Evolutionary conservation across 2,113 vertebrate species (phyloP).

Genomic region (Melanotaenia duboulayi): DNA sequence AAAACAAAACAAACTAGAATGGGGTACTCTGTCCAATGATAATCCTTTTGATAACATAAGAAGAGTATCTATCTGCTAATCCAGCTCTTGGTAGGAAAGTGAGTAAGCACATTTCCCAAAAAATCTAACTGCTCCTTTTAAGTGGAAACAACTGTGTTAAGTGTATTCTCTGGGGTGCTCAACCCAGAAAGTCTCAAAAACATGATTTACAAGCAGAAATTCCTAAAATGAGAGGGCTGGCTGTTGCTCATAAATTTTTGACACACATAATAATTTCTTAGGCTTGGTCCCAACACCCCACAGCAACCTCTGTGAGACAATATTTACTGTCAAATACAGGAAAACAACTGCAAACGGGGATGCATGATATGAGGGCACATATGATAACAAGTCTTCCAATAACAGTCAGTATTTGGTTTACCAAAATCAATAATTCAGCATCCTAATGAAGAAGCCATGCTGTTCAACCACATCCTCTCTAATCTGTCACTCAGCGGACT

Average conservation of each 20-base stretch:
- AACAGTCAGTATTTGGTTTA: conserved; percentile 59
- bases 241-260: conserved; percentile 51
- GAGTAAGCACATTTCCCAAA: not conserved
- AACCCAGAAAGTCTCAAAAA: conserved; percentile 18
- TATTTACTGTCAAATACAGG: conserved; percentile 55
- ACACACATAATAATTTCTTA: conserved; percentile 49
- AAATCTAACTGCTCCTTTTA: conserved; percentile 8
- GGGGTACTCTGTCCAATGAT: not conserved
- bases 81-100: not conserved
- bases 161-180: not conserved
- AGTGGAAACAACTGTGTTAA: not conserved
- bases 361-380: conserved; percentile 17
- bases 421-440: conserved; percentile 60
- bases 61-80: not conserved
- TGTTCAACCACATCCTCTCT: conserved; percentile 39
- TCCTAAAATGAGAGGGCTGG: conserved; percentile 7
- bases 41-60: not conserved
- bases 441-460: conserved; percentile 34
- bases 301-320: conserved; percentile 36
- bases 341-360: conserved; percentile 48
- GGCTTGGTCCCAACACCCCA: conserved; percentile 21
- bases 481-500: conserved; percentile 59
- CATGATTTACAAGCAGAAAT: conserved; percentile 29
- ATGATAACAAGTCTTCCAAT: conserved; percentile 23
- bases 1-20: not conserved